These are phyloP conservation scores for Agelastica alni DNA, from an alignment of 2,888 invertebrate genomes.

Conservation along the genomic window DNA sequence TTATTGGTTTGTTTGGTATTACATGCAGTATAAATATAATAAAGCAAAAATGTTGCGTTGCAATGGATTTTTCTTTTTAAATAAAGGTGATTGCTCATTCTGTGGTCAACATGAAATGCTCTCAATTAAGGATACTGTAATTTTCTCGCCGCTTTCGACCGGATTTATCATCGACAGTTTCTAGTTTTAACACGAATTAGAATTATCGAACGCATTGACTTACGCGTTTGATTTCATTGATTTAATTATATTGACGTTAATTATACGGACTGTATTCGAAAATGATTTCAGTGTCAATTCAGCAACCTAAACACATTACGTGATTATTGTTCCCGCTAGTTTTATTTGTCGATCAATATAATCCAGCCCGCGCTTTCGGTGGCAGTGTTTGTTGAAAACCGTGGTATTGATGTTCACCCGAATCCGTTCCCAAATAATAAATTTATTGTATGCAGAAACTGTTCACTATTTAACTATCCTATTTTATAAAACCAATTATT, in stretches of 20 bases:
- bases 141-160: background rate
- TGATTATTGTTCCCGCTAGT: slow-evolving; percentile 13
- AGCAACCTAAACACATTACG: slow-evolving; percentile 10
- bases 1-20: no score
- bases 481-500: no score
- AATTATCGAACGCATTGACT: slow-evolving; percentile 1
- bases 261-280: slow-evolving; percentile 9
- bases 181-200: background rate
- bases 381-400: no score
- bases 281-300: slow-evolving; percentile 14
- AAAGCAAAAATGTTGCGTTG: no score
- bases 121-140: background rate
- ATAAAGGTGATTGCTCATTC: background rate
- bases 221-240: slow-evolving; percentile 13
- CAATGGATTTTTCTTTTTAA: no score
- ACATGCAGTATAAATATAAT: no score
- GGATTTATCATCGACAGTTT: background rate
- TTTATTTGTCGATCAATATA: slow-evolving; percentile 12
- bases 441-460: no score
- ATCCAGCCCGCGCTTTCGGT: no score
- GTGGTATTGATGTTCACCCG: no score
- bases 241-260: slow-evolving; percentile 19
- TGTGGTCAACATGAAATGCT: background rate
- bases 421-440: no score
- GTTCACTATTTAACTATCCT: no score